A percentile compares a stretch with the other conserved stretches of the same genome.
phyloP scores from a whole-genome alignment of 2,113 vertebrate species.

The Hemicordylus capensis region DNA sequence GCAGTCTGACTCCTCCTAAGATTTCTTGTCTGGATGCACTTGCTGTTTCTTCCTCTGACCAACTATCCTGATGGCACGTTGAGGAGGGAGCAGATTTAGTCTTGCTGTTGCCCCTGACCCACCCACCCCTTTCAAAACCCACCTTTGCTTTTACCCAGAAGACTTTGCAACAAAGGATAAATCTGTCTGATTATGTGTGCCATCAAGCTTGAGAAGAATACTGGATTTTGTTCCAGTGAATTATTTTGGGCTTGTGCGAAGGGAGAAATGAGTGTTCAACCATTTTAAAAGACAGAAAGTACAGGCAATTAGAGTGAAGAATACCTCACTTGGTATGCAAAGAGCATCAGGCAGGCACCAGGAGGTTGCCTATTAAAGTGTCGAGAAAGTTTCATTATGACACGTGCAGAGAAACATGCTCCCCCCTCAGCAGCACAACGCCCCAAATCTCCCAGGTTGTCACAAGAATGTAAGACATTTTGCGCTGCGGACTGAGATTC shows the following conservation, averaged over 20 bases:
- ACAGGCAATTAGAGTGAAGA: conserved; percentile 33
- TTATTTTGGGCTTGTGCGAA: conserved; percentile 2
- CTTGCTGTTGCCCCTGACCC: too few relatives aligned
- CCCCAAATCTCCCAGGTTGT: not conserved
- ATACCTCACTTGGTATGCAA: conserved; percentile 51
- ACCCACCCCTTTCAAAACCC: too few relatives aligned
- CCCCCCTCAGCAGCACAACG: not conserved
- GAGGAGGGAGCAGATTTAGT: too few relatives aligned
- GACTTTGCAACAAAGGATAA: too few relatives aligned
- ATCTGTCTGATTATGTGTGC: too few relatives aligned
- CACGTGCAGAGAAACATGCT: conserved; percentile 12
- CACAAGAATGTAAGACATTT: not conserved
- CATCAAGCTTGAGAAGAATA: not conserved
- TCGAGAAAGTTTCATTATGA: conserved; percentile 44
- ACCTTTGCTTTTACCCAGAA: too few relatives aligned
- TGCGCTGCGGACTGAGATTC: not conserved
- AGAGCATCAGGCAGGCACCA: conserved; percentile 23
- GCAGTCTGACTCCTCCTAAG: too few relatives aligned
- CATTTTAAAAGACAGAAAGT: conserved; percentile 38
- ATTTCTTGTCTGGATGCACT: too few relatives aligned
- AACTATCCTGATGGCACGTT: too few relatives aligned
- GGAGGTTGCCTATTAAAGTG: conserved; percentile 58
- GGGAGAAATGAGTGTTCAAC: conserved; percentile 26
- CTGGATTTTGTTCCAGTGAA: conserved; percentile 15
- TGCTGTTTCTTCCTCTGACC: too few relatives aligned